phyloP scores from a whole-genome alignment of 2,888 invertebrate genomes.

The Drosophila nigricruria region DNA sequence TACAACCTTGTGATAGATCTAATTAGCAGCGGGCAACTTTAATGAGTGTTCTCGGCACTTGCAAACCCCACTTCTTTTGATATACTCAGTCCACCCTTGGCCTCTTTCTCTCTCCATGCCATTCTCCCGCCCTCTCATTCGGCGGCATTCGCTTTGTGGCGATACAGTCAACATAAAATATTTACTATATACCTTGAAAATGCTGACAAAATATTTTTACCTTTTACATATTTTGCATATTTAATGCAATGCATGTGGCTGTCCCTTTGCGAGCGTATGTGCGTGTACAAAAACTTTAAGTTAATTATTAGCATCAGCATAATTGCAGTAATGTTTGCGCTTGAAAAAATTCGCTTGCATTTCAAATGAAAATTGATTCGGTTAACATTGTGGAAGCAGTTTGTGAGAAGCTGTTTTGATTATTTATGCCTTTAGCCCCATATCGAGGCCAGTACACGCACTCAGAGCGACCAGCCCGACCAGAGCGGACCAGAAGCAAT shows the following conservation, averaged over 20 bases:
- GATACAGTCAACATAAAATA: constrained; percentile 59
- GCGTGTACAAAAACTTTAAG: constrained; percentile 8
- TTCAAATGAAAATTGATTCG: constrained; percentile 61
- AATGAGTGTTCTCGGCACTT: constrained; percentile 7
- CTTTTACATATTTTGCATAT: constrained; percentile 44
- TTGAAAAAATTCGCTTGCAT: constrained; percentile 41
- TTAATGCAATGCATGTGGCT: constrained; percentile 20
- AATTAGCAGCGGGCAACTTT: constrained; percentile 31
- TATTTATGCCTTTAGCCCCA: constrained; percentile 51
- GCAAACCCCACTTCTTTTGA: constrained; percentile 1
- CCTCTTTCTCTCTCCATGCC: not conserved
- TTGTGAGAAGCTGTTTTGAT: constrained; percentile 39
- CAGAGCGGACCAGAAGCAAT: constrained; percentile 52
- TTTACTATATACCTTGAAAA: constrained; percentile 53
- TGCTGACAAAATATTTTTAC: constrained; percentile 20
- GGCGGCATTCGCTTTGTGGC: constrained; percentile 21
- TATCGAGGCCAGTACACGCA: constrained; percentile 1
- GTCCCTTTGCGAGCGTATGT: not conserved
- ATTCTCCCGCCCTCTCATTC: not conserved
- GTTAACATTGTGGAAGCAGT: constrained; percentile 36
- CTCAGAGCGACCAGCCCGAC: too few species aligned
- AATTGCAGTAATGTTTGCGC: constrained; percentile 29
- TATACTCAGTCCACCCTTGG: not conserved
- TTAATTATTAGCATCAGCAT: constrained; percentile 37
- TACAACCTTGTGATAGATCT: constrained; percentile 14